phyloP scores from a whole-genome alignment of 2,113 vertebrate genomes.

The Acrocephalus kingi region DNA sequence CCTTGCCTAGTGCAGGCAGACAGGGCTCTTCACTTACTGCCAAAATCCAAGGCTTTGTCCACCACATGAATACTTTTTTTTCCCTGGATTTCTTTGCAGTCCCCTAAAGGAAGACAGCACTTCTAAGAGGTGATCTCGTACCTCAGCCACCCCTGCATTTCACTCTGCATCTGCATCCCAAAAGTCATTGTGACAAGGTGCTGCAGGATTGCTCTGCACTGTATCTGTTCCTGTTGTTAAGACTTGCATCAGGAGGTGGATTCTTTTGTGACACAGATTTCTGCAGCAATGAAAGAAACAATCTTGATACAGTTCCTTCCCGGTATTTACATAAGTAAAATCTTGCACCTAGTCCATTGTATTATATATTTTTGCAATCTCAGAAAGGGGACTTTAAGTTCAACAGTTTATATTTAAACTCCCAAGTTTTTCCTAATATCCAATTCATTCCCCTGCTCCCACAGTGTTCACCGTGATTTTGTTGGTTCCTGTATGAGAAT shows the following conservation, averaged over 20 bases:
- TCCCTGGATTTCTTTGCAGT: not conserved
- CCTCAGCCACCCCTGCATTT: not conserved
- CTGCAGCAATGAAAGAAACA: not conserved
- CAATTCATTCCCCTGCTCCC: not conserved
- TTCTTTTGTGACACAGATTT: not conserved
- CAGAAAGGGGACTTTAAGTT: not conserved
- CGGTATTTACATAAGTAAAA: not conserved
- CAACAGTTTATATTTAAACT: not conserved
- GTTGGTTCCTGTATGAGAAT: not conserved
- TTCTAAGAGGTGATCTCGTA: not conserved
- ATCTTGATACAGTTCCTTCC: not conserved
- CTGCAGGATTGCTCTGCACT: not conserved
- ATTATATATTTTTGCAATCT: not conserved
- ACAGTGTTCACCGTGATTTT: not conserved
- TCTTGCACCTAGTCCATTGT: not conserved
- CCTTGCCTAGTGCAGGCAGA: not conserved
- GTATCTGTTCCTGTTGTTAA: not conserved
- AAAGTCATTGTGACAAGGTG: not conserved
- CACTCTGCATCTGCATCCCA: not conserved
- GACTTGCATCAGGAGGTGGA: not conserved
- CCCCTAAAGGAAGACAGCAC: not conserved
- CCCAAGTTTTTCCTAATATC: not conserved
- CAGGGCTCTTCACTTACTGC: not conserved
- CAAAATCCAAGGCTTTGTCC: not conserved
- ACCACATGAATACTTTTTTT: accelerated